A percentile compares a stretch with the other conserved stretches of the same genome.
Conservation (phyloP, 2,888 invertebrate genomes). For the Apotomis turbidana region DNA sequence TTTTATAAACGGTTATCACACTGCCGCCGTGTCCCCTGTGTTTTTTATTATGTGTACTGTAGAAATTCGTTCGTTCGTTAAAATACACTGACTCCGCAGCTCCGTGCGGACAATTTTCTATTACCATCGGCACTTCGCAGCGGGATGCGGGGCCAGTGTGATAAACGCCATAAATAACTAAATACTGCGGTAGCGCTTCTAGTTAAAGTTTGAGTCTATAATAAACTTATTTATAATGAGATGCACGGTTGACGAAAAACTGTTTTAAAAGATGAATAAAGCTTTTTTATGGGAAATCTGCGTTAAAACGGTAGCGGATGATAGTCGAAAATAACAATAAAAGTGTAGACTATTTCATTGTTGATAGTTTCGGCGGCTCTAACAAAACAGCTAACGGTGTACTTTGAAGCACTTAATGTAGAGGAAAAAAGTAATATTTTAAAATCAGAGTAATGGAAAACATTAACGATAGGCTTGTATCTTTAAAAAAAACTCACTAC, state of each 20-base stretch:
- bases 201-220: constrained; percentile 20
- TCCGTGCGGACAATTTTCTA: too few relatives aligned
- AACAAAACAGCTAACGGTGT: constrained; percentile 47
- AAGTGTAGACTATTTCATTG: constrained; percentile 60
- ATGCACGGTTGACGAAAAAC: constrained; percentile 76
- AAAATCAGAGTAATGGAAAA: not conserved
- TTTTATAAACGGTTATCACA: too few relatives aligned
- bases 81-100: too few relatives aligned
- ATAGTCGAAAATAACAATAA: constrained; percentile 55
- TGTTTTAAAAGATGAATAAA: constrained; percentile 55
- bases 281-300: constrained; percentile 62
- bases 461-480: not conserved
- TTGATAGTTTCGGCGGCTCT: constrained; percentile 46
- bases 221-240: constrained; percentile 59
- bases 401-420: not conserved
- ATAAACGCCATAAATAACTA: too few relatives aligned
- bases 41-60: too few relatives aligned
- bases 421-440: not conserved
- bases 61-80: too few relatives aligned
- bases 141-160: too few relatives aligned
- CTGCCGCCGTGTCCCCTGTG: too few relatives aligned
- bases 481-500: too few relatives aligned
- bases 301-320: constrained; percentile 61
- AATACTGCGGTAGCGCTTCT: constrained; percentile 17
- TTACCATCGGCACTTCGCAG: too few relatives aligned